Conservation (phyloP, 2,888 invertebrate genomes). For the Carcina quercana region DNA sequence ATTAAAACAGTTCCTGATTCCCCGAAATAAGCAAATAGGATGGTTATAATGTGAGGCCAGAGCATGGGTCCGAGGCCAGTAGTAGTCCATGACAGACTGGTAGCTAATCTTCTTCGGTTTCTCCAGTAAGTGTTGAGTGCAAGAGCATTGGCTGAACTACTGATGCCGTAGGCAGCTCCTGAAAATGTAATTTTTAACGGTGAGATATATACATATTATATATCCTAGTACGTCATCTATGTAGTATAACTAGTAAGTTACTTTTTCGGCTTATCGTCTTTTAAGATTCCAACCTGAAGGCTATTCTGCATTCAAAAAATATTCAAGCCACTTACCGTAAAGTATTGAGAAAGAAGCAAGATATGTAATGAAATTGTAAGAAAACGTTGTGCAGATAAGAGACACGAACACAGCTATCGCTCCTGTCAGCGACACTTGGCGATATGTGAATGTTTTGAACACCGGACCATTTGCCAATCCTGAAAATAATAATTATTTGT, state of each 20-base stretch:
- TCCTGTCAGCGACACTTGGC: conserved; percentile 79
- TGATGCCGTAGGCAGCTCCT: conserved; percentile 79
- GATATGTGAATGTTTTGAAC: conserved; percentile 78
- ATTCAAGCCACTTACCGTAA: conserved; percentile 72
- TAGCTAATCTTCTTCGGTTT: conserved; percentile 79
- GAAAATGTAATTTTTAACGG: too few relatives aligned
- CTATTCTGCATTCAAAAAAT: too few relatives aligned
- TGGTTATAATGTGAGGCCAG: conserved; percentile 81
- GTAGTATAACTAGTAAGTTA: too few relatives aligned
- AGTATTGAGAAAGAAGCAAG: conserved; percentile 78
- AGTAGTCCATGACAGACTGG: conserved; percentile 81
- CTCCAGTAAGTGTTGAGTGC: conserved; percentile 85
- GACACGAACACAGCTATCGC: conserved; percentile 75
- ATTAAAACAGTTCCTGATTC: conserved; percentile 79
- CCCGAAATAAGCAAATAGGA: conserved; percentile 75
- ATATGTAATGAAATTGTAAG: conserved; percentile 77
- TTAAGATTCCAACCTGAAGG: too few relatives aligned
- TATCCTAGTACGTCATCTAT: too few relatives aligned
- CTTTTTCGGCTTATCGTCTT: too few relatives aligned
- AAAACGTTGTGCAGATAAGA: conserved; percentile 75
- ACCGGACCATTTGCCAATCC: conserved; percentile 82
- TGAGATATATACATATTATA: too few relatives aligned
- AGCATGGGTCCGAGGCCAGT: conserved; percentile 83
- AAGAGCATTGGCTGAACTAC: conserved; percentile 79
- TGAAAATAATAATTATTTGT: conserved; percentile 44